These are phyloP conservation scores for Luidia sarsii DNA, from an alignment of 53 echinoderm and acorn worm species.

Conservation along the genomic window DNA sequence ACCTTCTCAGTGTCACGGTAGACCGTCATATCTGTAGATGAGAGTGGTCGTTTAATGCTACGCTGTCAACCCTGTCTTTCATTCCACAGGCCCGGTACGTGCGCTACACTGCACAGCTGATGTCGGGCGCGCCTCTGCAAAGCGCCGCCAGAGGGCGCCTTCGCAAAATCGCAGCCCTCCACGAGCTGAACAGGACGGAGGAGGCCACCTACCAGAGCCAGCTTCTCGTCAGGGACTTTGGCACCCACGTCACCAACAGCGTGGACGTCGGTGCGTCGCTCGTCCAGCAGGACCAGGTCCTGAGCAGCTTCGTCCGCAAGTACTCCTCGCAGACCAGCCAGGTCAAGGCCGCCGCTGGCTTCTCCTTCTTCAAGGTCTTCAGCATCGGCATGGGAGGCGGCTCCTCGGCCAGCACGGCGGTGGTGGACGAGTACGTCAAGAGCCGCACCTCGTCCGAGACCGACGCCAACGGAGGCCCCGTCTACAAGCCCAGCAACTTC, in stretches of 20 bases:
- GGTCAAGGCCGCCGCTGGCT: conserved; percentile 50
- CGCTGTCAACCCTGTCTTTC: too few relatives aligned
- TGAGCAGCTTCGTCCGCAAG: conserved; percentile 35
- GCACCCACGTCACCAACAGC: conserved; percentile 47
- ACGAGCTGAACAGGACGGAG: conserved; percentile 41
- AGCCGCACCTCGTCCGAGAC: conserved; percentile 38
- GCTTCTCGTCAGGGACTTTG: conserved; percentile 49
- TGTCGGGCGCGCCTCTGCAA: conserved; percentile 27
- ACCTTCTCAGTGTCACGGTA: too few relatives aligned
- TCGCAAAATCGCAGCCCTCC: conserved; percentile 29
- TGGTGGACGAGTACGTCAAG: conserved; percentile 33
- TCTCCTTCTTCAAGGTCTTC: conserved; percentile 43
- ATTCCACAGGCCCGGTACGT: conserved; percentile 36
- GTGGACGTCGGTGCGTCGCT: conserved; percentile 49
- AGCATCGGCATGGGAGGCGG: not conserved
- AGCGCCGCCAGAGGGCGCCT: conserved; percentile 14
- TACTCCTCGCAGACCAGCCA: conserved; percentile 34
- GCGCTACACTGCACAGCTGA: conserved; percentile 28
- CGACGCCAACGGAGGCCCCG: conserved; percentile 4
- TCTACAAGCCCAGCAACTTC: conserved; percentile 28
- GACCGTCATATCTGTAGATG: too few relatives aligned
- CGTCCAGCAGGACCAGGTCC: conserved; percentile 43
- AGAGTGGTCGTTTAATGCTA: too few relatives aligned
- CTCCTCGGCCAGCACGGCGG: conserved; percentile 15
- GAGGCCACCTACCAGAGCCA: conserved; percentile 49